These are phyloP conservation scores for Drosophila burlai DNA, from an alignment of 1,140 invertebrate genomes.

Conservation along the genomic window DNA sequence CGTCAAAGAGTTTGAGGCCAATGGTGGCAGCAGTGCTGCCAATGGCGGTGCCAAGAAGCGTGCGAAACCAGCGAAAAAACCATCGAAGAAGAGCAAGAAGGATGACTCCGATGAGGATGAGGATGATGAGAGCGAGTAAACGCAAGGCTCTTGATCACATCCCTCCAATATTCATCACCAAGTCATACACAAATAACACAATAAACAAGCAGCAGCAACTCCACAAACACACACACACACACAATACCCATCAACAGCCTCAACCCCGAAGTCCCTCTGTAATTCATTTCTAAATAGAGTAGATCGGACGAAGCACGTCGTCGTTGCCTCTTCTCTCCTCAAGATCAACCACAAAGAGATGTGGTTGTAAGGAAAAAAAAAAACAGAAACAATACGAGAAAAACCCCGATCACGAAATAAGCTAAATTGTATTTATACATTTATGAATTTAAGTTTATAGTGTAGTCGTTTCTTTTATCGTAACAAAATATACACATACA, in stretches of 20 bases:
- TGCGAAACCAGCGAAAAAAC: constrained; percentile 84
- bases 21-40: constrained; percentile 87
- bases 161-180: constrained; percentile 37
- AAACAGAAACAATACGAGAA: constrained; percentile 5
- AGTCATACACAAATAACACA: constrained; percentile 35
- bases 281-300: constrained; percentile 10
- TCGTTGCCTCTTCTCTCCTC: constrained; percentile 2
- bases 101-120: constrained; percentile 84
- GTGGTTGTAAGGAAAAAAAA: constrained; percentile 13
- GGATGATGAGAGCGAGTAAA: constrained; percentile 82
- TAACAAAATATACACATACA: constrained; percentile 50
- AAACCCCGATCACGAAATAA: constrained; percentile 50
- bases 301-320: neutral
- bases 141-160: neutral
- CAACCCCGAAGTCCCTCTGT: constrained; percentile 9
- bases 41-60: constrained; percentile 85
- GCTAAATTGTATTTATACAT: constrained; percentile 77
- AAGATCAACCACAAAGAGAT: constrained; percentile 4
- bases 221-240: neutral
- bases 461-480: constrained; percentile 73
- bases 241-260: constrained; percentile 7
- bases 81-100: constrained; percentile 86
- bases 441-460: constrained; percentile 77
- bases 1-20: constrained; percentile 95
- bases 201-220: constrained; percentile 25